Percentiles rank a stretch among this genome's conserved stretches.
These are phyloP conservation scores for Epinephelus lanceolatus DNA, from an alignment of 2,113 vertebrate species.

Conservation along the genomic window DNA sequence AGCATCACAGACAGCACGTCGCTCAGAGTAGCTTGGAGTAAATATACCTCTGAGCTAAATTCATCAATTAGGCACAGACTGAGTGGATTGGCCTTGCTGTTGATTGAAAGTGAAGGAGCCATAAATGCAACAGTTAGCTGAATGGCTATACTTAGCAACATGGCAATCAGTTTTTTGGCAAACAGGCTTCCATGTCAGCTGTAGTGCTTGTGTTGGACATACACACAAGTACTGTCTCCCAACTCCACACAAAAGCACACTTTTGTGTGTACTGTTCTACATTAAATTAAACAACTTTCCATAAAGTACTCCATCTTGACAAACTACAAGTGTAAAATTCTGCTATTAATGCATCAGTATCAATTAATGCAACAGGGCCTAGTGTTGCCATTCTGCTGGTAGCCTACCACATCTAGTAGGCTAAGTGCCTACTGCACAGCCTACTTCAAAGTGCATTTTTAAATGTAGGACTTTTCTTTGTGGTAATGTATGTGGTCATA, in stretches of 20 bases:
- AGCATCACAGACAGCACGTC: not conserved
- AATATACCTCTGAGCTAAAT: not conserved
- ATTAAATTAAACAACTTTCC: not conserved
- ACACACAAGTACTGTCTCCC: not conserved
- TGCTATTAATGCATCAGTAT: not conserved
- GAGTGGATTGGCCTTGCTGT: not conserved
- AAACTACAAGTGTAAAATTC: not conserved
- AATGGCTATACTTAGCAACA: not conserved
- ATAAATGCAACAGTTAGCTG: not conserved
- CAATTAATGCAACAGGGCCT: not conserved
- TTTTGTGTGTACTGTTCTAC: not conserved
- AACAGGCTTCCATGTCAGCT: not conserved
- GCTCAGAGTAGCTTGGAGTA: not conserved
- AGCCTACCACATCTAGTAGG: too few relatives aligned
- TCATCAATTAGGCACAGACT: not conserved
- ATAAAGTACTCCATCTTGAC: not conserved
- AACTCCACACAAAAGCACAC: not conserved
- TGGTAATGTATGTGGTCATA: too few relatives aligned
- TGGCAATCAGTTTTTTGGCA: not conserved
- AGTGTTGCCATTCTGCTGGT: not conserved
- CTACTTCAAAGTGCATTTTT: too few relatives aligned
- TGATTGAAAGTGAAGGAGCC: not conserved
- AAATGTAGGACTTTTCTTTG: too few relatives aligned
- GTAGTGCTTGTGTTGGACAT: not conserved
- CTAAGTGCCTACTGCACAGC: too few relatives aligned